A percentile compares a stretch with the other conserved stretches of the same genome.
These are phyloP conservation scores for Marcusenius ussheri DNA, from an alignment of 2,113 vertebrate species.

Conservation along the genomic window DNA sequence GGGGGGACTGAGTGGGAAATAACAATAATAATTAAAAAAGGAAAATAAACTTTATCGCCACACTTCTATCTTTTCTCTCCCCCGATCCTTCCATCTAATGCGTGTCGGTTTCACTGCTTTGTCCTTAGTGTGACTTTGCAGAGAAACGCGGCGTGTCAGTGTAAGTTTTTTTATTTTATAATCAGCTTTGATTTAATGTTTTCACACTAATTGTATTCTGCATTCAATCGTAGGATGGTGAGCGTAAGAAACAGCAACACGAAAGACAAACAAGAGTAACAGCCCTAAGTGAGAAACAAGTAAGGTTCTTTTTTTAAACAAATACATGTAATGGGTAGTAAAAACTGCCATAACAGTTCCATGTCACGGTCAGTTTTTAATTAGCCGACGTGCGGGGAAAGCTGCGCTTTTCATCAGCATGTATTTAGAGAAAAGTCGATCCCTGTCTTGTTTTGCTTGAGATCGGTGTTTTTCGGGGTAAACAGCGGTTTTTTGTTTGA, in stretches of 20 bases:
- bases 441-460: not conserved
- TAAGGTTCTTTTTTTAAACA: constrained; percentile 49
- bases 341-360: constrained; percentile 9
- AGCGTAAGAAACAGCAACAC: constrained; percentile 75
- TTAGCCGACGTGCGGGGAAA: not conserved
- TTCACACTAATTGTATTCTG: constrained; percentile 32
- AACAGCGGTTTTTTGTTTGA: not conserved
- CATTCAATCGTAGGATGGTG: constrained; percentile 68
- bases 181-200: constrained; percentile 31
- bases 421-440: constrained; percentile 21
- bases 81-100: constrained; percentile 1
- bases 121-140: constrained; percentile 41
- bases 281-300: constrained; percentile 78
- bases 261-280: constrained; percentile 71
- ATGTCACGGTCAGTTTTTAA: constrained; percentile 20
- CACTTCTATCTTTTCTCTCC: constrained; percentile 53
- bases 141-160: constrained; percentile 3
- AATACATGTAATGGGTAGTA: constrained; percentile 8
- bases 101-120: constrained; percentile 24
- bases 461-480: not conserved
- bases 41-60: constrained; percentile 74
- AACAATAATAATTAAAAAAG: constrained; percentile 2
- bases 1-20: constrained; percentile 34
- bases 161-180: constrained; percentile 27
- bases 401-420: not conserved